These are phyloP conservation scores for Calcarius ornatus DNA, from an alignment of 2,113 vertebrate species.

Conservation along the genomic window DNA sequence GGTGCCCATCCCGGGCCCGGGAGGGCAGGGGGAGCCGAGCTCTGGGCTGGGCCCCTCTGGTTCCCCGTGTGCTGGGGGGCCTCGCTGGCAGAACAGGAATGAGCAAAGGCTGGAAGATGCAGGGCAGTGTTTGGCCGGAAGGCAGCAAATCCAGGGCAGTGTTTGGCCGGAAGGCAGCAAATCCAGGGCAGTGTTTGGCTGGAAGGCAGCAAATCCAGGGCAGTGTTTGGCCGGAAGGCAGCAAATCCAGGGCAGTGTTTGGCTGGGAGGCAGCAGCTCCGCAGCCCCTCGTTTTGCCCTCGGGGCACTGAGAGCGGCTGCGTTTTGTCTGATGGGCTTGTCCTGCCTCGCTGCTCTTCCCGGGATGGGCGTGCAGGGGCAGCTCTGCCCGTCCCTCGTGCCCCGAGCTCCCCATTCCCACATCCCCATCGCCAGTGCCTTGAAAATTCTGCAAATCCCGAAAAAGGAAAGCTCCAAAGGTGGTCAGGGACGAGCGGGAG, in stretches of 20 bases:
- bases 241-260: fast-evolving
- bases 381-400: fast-evolving
- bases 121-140: fast-evolving
- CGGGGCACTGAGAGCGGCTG: fast-evolving
- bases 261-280: background rate
- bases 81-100: background rate
- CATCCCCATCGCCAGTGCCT: background rate
- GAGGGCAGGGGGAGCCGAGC: background rate
- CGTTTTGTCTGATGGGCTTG: fast-evolving
- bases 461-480: background rate
- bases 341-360: background rate
- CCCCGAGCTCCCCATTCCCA: background rate
- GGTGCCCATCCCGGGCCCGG: background rate
- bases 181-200: fast-evolving
- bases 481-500: background rate
- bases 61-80: background rate
- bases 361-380: background rate
- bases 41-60: background rate
- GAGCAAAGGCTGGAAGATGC: background rate
- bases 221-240: fast-evolving
- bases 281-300: fast-evolving
- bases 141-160: fast-evolving
- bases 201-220: fast-evolving
- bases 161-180: background rate
- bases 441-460: background rate